Conservation (phyloP, 2,797 vertebrate genomes). For the Macrochelys suwanniensis region DNA sequence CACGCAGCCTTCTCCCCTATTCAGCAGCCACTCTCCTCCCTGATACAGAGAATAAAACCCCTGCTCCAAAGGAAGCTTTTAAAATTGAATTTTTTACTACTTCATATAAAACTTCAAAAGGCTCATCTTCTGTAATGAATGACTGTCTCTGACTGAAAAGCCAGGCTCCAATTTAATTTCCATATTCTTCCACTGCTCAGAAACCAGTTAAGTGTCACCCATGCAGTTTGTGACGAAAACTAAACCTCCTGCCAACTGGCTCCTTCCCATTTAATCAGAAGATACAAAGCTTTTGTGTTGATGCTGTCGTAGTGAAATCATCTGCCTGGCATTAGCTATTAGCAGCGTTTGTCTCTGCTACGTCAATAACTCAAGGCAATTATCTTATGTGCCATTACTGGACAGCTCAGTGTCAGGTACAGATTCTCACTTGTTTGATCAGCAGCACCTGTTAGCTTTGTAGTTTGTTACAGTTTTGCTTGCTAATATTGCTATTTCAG, state of each 20-base stretch:
- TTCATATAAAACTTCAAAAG: not conserved
- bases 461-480: rapidly evolving
- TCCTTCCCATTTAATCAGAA: not conserved
- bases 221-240: not conserved
- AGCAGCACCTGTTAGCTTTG: not conserved
- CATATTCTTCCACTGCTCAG: not conserved
- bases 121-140: not conserved
- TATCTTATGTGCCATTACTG: rapidly evolving
- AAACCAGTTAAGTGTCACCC: not conserved
- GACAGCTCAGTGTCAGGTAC: rapidly evolving
- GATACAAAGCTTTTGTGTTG: not conserved
- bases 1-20: not conserved
- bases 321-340: slow-evolving; percentile 31
- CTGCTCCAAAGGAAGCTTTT: not conserved
- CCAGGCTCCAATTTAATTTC: not conserved
- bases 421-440: not conserved
- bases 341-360: slow-evolving; percentile 14
- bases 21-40: slow-evolving; percentile 27
- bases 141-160: not conserved
- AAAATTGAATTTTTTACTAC: slow-evolving; percentile 22
- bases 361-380: not conserved
- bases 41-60: not conserved
- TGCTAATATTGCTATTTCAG: rapidly evolving
- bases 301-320: too few species aligned
- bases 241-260: rapidly evolving